Percentiles rank a stretch among this genome's conserved stretches.
phyloP scores from a whole-genome alignment of 2,113 vertebrate species.

The Puffinus mauretanicus region DNA sequence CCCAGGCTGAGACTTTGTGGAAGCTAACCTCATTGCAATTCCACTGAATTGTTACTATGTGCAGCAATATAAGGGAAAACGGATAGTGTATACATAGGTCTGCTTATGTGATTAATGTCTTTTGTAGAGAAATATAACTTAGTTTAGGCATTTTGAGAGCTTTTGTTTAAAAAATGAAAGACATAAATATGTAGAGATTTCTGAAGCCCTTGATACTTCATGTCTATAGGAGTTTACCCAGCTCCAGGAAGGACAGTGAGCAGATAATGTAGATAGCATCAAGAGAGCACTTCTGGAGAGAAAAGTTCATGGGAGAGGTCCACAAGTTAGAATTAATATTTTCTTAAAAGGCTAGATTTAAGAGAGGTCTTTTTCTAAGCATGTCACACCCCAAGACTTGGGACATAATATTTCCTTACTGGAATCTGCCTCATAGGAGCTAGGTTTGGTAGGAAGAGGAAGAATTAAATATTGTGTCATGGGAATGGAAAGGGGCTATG shows the following conservation, averaged over 20 bases:
- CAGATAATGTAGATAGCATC: neutral
- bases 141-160: neutral
- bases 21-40: neutral
- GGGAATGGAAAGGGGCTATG: neutral
- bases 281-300: neutral
- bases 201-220: neutral
- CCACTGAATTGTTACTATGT: neutral
- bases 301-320: neutral
- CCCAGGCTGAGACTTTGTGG: neutral
- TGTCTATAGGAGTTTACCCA: neutral
- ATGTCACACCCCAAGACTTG: neutral
- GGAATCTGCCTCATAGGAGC: neutral
- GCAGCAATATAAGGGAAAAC: neutral
- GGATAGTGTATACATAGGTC: neutral
- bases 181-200: neutral
- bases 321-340: neutral
- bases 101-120: neutral
- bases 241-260: neutral
- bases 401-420: neutral
- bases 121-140: neutral
- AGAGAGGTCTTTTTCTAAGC: neutral
- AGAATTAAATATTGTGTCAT: neutral
- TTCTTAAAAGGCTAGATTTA: neutral
- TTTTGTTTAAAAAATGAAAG: neutral
- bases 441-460: neutral